phyloP scores from a whole-genome alignment of 2,888 invertebrate species.

The Epicampocera succincta region DNA sequence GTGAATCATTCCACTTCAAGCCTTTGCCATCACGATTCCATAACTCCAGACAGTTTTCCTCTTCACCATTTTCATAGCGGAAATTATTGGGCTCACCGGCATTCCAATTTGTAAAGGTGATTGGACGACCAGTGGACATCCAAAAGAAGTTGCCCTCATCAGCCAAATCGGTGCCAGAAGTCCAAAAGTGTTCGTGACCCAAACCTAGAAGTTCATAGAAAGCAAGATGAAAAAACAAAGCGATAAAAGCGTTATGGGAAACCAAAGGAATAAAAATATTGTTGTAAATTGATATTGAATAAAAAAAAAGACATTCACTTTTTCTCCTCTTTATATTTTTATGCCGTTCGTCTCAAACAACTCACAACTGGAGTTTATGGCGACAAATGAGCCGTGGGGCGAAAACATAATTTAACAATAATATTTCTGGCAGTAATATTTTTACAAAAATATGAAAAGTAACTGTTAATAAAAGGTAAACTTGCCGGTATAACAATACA shows the following conservation, averaged over 20 bases:
- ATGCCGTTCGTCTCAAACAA: constrained; percentile 8
- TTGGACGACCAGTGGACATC: constrained; percentile 94
- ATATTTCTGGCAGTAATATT: no score
- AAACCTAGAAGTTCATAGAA: constrained; percentile 84
- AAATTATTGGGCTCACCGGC: constrained; percentile 97
- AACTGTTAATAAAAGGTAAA: no score
- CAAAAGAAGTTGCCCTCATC: constrained; percentile 96
- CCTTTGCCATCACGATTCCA: constrained; percentile 96
- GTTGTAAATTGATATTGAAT: constrained; percentile 45
- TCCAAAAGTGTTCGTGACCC: constrained; percentile 96
- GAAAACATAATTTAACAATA: no score
- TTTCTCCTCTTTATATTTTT: constrained; percentile 13
- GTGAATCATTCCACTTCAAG: constrained; percentile 96
- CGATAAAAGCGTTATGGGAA: constrained; percentile 8
- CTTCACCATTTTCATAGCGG: constrained; percentile 93
- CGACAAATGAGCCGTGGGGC: no score
- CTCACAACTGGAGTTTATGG: constrained; percentile 14
- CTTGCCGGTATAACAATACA: no score
- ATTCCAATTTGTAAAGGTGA: constrained; percentile 96
- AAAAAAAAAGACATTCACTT: constrained; percentile 55
- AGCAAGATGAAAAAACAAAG: not conserved
- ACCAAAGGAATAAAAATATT: constrained; percentile 14
- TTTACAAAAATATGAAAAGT: no score
- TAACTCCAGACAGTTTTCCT: constrained; percentile 94
- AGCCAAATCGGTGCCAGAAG: constrained; percentile 94